Conservation (phyloP, 2,113 vertebrate species). For the Mastomys natalensis region DNA sequence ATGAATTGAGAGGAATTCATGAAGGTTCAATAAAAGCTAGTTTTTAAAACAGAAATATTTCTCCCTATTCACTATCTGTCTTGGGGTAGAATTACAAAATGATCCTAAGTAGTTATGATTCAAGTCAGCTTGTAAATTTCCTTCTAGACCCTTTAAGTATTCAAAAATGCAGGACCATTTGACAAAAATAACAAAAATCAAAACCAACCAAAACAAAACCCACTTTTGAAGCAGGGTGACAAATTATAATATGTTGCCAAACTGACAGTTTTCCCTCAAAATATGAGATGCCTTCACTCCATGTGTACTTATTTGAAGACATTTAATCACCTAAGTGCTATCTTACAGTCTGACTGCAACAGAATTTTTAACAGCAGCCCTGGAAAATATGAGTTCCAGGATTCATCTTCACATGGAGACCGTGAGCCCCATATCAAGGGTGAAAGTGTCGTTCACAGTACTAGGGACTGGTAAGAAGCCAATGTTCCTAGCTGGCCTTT, state of each 20-base stretch:
- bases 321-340: background rate
- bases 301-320: constrained; percentile 50
- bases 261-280: background rate
- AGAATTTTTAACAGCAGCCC: constrained; percentile 16
- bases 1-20: background rate
- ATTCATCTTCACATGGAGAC: background rate
- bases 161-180: constrained; percentile 23
- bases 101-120: constrained; percentile 11
- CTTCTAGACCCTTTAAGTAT: background rate
- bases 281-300: background rate
- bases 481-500: background rate
- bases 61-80: background rate
- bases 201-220: constrained; percentile 18
- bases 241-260: constrained; percentile 5
- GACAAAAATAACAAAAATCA: background rate
- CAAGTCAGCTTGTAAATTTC: constrained; percentile 10
- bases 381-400: constrained; percentile 15
- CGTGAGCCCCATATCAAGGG: background rate
- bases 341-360: background rate
- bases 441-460: background rate
- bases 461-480: background rate
- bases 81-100: background rate
- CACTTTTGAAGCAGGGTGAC: background rate
- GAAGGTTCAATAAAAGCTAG: background rate
- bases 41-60: constrained; percentile 14